These are phyloP conservation scores for Lethenteron camtschaticum DNA, from an alignment of 2,113 vertebrate genomes.

Conservation along the genomic window DNA sequence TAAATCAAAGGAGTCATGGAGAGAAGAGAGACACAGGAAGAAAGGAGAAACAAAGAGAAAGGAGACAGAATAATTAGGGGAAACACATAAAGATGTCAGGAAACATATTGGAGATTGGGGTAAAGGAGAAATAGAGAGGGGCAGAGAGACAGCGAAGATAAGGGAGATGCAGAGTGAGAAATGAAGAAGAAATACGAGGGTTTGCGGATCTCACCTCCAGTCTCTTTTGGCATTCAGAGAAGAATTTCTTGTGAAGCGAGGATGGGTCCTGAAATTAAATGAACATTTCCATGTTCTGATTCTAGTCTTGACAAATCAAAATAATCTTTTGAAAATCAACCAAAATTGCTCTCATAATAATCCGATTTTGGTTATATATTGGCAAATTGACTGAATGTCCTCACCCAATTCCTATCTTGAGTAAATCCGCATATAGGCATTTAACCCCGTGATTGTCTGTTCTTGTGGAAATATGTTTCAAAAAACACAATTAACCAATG, in stretches of 20 bases:
- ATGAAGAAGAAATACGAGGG: neutral
- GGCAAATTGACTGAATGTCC: neutral
- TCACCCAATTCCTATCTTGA: too few species aligned
- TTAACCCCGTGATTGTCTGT: neutral
- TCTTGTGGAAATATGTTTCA: neutral
- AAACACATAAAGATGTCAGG: neutral
- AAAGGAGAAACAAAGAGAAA: neutral
- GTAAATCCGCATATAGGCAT: too few species aligned
- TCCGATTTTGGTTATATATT: neutral
- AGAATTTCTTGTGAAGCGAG: conserved; percentile 95
- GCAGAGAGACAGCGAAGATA: neutral
- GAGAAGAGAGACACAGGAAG: neutral
- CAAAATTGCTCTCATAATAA: neutral
- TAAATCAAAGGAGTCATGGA: neutral
- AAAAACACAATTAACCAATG: too few species aligned
- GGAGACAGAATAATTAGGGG: neutral
- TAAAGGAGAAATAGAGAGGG: neutral
- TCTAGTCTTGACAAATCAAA: neutral
- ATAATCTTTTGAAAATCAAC: neutral
- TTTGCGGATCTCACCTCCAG: conserved; percentile 41
- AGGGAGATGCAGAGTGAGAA: neutral
- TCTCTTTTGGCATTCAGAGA: conserved; percentile 91
- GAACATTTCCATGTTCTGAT: neutral
- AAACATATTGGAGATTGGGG: neutral
- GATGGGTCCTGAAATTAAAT: conserved; percentile 55